A percentile compares a stretch with the other conserved stretches of the same genome.
Conservation (phyloP, 2,797 vertebrate species). For the Podargus strigoides region DNA sequence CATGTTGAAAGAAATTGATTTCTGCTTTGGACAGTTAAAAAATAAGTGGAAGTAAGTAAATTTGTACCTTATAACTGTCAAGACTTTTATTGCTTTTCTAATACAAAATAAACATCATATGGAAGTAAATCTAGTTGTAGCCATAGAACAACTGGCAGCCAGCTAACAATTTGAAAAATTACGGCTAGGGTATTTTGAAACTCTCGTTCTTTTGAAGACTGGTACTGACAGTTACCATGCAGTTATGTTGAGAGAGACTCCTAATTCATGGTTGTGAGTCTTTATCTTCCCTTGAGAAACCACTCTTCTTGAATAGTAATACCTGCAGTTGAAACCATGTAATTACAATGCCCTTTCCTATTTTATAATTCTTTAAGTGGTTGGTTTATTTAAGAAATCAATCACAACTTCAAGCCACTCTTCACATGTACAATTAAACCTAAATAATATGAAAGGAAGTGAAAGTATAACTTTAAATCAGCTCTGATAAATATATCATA, state of each 20-base stretch:
- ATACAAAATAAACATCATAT: not conserved
- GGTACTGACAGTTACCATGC: not conserved
- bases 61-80: conserved; percentile 7
- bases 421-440: conserved; percentile 18
- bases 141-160: not conserved
- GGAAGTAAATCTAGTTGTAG: not conserved
- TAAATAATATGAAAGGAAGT: not conserved
- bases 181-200: not conserved
- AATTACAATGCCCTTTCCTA: not conserved
- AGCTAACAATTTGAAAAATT: not conserved
- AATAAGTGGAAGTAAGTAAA: conserved; percentile 11
- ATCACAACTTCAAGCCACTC: not conserved
- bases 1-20: not conserved
- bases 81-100: conserved; percentile 6
- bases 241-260: not conserved
- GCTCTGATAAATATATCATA: not conserved
- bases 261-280: not conserved
- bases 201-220: not conserved
- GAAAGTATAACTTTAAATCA: not conserved
- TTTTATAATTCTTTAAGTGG: conserved; percentile 4
- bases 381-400: not conserved
- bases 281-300: conserved; percentile 25
- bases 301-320: conserved; percentile 28
- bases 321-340: not conserved
- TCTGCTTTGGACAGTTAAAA: not conserved